Conservation (phyloP, 2,888 invertebrate species). For the Cylindroiulus punctatus region DNA sequence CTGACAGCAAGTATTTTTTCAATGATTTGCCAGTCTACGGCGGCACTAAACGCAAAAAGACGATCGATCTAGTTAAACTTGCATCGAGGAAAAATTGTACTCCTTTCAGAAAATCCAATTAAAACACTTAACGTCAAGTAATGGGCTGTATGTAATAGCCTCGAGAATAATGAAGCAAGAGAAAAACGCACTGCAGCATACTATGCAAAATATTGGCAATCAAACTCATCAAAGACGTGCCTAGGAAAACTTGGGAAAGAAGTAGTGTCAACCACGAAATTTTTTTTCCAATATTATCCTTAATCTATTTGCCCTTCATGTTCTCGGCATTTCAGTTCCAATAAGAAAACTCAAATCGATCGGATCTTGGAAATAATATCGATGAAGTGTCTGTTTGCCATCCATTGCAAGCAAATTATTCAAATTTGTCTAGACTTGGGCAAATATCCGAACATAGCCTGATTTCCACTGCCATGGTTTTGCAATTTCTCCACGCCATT, state of each 20-base stretch:
- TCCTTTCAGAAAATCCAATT: conserved; percentile 19
- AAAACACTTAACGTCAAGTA: conserved; percentile 24
- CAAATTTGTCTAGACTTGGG: neutral
- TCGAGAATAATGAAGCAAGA: conserved; percentile 2
- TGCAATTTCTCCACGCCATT: too few species aligned
- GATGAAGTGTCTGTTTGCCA: neutral
- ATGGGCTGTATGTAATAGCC: conserved; percentile 16
- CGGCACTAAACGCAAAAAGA: neutral
- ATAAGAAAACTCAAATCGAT: neutral
- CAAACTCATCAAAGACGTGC: neutral
- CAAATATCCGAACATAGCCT: neutral
- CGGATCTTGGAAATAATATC: neutral
- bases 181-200: neutral
- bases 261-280: neutral
- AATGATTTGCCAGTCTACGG: neutral
- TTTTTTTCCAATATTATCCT: too few species aligned
- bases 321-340: neutral
- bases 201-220: neutral
- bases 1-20: neutral
- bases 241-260: neutral
- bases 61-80: neutral
- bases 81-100: neutral
- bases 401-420: neutral
- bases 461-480: neutral
- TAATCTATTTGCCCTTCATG: neutral